Base-by-base conservation (phyloP, 2,113 vertebrate genomes). In the Fulmarus glacialis region DNA sequence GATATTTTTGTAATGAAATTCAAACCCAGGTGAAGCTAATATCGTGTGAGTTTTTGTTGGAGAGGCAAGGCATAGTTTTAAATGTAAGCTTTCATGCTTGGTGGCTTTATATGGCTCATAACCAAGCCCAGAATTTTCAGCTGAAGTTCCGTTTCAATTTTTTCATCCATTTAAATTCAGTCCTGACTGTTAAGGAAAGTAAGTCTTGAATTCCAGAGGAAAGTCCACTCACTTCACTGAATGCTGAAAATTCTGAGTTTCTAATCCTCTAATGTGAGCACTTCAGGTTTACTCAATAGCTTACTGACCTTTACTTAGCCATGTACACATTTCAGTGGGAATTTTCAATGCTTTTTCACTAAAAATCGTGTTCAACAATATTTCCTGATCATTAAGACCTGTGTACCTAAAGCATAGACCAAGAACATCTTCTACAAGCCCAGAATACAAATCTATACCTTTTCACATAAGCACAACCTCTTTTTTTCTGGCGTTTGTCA, bases 281-380 rank as follows among this genome's bases (percentile, higher is more conserved):
- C 75, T 88, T 95, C 83, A 93, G 93, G 94, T 96, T 95, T 97
- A 85, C 96, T 95, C 94, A 95, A 83, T 92, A 90, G 82, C 87
- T 95, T 81, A 58, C 94, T 95, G 94, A 97, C 96, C 96, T 97
- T 97, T 97, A 97, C 95, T 96, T 95, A 97, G 95, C 77, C 96
- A 84, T 89, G 94, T 89, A 94, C 96, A 94, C 92, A 95, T 89
- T 96, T 95, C 92, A 97, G 72, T 89, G 73, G 87, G 95, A 97
- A 91, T 95, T 96, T 96, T 90, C 93, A 95, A 85, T 96, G 85
- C 84, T 94, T 97, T 97, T 94, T 88, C 95, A 62, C 96, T 97
- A 93, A 95, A 97, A 97, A 96, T 91, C 96, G 89, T 97, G 97
- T 96, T 96, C 96, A 58, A 97, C 96, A 97, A 95, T 97, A 95